Conservation (phyloP, 53 echinoderm and acorn worm genomes). For the Crossaster papposus region DNA sequence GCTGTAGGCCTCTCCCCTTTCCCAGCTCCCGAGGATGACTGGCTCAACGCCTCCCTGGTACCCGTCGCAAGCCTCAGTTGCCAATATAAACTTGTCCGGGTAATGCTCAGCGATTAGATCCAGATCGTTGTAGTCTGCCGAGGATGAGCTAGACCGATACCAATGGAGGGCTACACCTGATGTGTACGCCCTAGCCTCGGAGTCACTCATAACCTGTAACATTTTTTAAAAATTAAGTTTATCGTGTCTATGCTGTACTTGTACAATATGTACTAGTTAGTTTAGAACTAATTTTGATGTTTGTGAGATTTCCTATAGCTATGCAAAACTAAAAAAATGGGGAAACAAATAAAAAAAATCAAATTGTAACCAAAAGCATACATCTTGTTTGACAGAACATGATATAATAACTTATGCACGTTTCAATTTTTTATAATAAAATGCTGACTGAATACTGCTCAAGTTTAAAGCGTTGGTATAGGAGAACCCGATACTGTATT, state of each 20-base stretch:
- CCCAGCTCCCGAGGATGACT: slow-evolving; percentile 86
- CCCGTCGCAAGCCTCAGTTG: slow-evolving; percentile 88
- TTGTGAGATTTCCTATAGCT: too few relatives aligned
- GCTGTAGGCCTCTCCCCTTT: slow-evolving; percentile 82
- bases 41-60: slow-evolving; percentile 42
- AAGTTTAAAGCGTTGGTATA: too few relatives aligned
- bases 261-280: background rate
- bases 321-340: too few relatives aligned
- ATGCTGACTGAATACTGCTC: too few relatives aligned
- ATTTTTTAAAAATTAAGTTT: too few relatives aligned
- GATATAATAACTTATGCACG: too few relatives aligned
- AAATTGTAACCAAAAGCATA: too few relatives aligned
- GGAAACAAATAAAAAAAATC: too few relatives aligned
- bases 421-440: too few relatives aligned
- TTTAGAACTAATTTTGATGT: background rate
- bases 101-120: slow-evolving; percentile 67
- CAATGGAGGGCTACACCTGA: slow-evolving; percentile 89
- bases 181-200: slow-evolving; percentile 70
- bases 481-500: too few relatives aligned
- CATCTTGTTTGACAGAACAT: too few relatives aligned
- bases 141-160: slow-evolving; percentile 41
- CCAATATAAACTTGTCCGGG: slow-evolving; percentile 85
- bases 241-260: background rate
- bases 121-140: slow-evolving; percentile 26
- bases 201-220: slow-evolving; percentile 70